Evolutionary conservation across 2,797 vertebrate genomes (phyloP), one percentile per base, ranked within the genome.

Genomic region (Eutrigla gurnardus): DNA sequence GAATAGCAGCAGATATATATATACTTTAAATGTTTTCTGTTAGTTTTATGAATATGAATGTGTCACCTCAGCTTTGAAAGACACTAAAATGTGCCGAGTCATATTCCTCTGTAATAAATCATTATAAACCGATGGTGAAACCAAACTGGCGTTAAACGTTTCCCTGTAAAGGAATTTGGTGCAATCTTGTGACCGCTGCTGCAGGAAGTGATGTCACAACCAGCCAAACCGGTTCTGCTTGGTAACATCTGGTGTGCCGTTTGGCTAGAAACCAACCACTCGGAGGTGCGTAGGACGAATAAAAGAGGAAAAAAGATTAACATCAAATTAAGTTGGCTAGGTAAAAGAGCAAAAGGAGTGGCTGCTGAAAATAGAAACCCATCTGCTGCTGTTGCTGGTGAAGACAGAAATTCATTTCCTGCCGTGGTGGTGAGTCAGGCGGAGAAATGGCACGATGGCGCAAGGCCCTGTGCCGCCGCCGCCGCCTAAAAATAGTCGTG

Each of bases 401-500:
- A 63, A 79, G 74, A 63, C 82, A 70, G 57, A 74, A 49, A 73
- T 71, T 78, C 39, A 79, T 61, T 86, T 86, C 85, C 83, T 78
- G 86, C 69, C 18, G 25, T 47, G 69, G 71, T n/a, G 81, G 75
- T 89, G 89, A 91, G 78, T 88, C 84, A 86, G 80, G 64, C 75
- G 25, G 52, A 80, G 80, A 81, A 77, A 85, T 71, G 84, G 84
- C 81, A 78, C 62, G 72, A 86, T 73, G 83, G 83, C 65, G 45
- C 75, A 80, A 81, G 25, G 80, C n/a, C 60, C 55, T 43, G 70
- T 43, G 25, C 77, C 15, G 58, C 69, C 57, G 58, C 69, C 57
- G 0, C 35, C 64, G 77, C 70, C 85, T 82, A 87, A 82, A 85
- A 85, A 85, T 83, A 88, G 75, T 37, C 57, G 37, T 42, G 0